Percentiles rank a stretch among this genome's conserved stretches.
phyloP scores from a whole-genome alignment of 2,797 vertebrate species.

The Cacajao melanocephalus region DNA sequence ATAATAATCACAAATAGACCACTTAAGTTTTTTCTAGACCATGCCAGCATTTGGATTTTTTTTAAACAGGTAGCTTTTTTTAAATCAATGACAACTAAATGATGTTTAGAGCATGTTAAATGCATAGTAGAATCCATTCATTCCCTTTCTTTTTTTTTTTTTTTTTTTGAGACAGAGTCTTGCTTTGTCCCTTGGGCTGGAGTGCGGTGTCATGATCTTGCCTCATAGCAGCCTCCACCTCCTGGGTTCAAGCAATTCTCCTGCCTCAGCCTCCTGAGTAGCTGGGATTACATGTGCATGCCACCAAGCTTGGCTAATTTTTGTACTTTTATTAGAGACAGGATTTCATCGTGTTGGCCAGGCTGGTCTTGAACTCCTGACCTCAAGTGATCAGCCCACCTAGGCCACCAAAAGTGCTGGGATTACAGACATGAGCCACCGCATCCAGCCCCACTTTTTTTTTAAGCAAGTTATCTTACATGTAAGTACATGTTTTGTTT shows the following conservation, averaged over 20 bases:
- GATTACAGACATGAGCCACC: neutral
- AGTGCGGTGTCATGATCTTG: fast-evolving
- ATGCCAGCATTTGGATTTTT: neutral
- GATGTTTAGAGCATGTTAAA: neutral
- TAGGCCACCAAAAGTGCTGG: neutral
- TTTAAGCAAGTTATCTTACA: neutral
- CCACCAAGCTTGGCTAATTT: neutral
- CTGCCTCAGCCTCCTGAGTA: neutral
- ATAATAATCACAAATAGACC: neutral
- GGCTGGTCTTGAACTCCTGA: neutral
- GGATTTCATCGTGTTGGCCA: neutral
- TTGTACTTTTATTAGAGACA: neutral
- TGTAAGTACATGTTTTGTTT: neutral
- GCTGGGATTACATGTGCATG: neutral
- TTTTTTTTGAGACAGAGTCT: neutral
- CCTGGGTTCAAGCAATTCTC: neutral
- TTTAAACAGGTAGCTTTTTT: neutral
- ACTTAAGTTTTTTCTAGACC: neutral
- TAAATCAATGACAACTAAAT: neutral
- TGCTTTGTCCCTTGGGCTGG: neutral
- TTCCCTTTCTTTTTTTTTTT: neutral
- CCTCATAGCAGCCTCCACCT: neutral
- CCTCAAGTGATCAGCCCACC: neutral
- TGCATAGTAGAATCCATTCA: neutral
- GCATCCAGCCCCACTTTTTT: neutral